Base-by-base conservation (phyloP, 2,113 vertebrate genomes). In the Alectura lathami region DNA sequence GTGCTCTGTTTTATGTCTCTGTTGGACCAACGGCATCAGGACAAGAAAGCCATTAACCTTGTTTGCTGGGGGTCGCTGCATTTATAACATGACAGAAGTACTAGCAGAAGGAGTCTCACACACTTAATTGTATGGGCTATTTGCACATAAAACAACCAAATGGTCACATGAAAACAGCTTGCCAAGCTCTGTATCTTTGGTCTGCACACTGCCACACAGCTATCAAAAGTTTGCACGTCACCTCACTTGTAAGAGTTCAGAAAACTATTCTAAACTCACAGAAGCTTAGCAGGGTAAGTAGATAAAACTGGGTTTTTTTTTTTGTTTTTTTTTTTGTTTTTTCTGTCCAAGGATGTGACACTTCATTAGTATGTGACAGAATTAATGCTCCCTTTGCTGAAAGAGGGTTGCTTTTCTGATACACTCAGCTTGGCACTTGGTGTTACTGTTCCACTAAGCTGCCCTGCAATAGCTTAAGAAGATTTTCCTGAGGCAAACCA, bases 111-210 rank as follows among this genome's bases (percentile, higher is more conserved):
- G 75, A 93, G 64, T 77, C 53, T 93, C 56, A 92, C 51, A 93
- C 47, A 94, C 70, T 95, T 94, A 94, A 96, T 38, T 86, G 78
- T 89, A 87, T 68, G 85, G 78, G 63, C 67, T 92, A 75, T 94
- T 95, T 96, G 85, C 92, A 96, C 87, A 66, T 91, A 96, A 97
- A 96, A 94, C 67, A 92, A 91, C n/a, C 76, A 91, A 96, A 93
- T 13, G 27, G 59, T 90, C 87, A 89, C 93, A 95, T 79, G 90
- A 91, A 96, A 96, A 68, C 13, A 42, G 27, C 30, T 60, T 74
- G 60, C 29, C 68, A 81, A 67, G 74, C 38, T 78, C 38, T 74
- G 13, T 45, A 93, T n/a, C 69, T 66, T n/a, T 78, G 53, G n/a
- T 86, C 48, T 75, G 29, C 48, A 91, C 80, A 63, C 51, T 89